These are phyloP conservation scores for Brachyptera putata DNA, from an alignment of 2,888 invertebrate species.

Conservation along the genomic window DNA sequence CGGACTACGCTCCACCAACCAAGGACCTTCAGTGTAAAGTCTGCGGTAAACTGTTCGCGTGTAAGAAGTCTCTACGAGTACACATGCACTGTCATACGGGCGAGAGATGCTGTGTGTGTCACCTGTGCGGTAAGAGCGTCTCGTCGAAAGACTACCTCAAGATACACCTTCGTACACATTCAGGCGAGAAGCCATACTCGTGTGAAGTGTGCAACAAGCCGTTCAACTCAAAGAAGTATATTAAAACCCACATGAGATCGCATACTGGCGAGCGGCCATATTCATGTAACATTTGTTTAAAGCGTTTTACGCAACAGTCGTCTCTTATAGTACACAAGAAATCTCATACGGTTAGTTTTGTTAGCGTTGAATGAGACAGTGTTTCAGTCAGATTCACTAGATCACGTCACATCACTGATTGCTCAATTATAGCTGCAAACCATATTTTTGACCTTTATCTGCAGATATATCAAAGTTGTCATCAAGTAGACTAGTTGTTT, in stretches of 20 bases:
- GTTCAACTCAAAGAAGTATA: constrained; percentile 38
- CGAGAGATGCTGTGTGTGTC: constrained; percentile 54
- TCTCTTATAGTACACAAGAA: constrained; percentile 40
- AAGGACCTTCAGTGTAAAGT: constrained; percentile 44
- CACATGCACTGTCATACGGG: constrained; percentile 44
- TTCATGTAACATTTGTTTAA: constrained; percentile 40
- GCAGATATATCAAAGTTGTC: no score
- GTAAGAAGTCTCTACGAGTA: constrained; percentile 43
- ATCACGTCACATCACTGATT: background rate
- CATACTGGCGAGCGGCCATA: constrained; percentile 40
- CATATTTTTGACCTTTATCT: no score
- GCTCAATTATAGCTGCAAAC: background rate
- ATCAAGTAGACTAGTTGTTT: no score
- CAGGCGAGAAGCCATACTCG: constrained; percentile 58
- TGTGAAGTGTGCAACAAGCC: constrained; percentile 50
- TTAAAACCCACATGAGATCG: constrained; percentile 40
- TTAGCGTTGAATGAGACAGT: no score
- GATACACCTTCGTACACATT: constrained; percentile 58
- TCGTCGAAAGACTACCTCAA: constrained; percentile 57
- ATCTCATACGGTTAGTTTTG: constrained; percentile 21
- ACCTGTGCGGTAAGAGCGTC: constrained; percentile 58
- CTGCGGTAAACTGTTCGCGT: constrained; percentile 44
- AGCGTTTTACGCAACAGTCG: constrained; percentile 40
- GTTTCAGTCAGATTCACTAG: no score
- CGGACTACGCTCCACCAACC: constrained; percentile 41